phyloP scores from a whole-genome alignment of 1,140 invertebrate genomes.

The Hypsibius dujardini region DNA sequence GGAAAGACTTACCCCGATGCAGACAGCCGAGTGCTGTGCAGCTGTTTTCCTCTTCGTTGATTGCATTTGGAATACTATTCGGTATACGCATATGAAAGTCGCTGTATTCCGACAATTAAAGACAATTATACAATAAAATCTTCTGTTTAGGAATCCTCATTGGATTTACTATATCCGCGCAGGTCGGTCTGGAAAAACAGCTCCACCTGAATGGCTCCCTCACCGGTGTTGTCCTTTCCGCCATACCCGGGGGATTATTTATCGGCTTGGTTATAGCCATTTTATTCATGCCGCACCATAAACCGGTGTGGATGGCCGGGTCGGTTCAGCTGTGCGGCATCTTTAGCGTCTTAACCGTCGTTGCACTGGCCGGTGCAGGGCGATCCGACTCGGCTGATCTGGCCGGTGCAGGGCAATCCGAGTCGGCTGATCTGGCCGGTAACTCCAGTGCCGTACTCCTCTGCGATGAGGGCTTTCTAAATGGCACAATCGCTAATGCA shows the following conservation, averaged over 20 bases:
- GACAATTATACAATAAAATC: too few relatives aligned
- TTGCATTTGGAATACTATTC: too few relatives aligned
- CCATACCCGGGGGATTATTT: not conserved
- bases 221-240: not conserved
- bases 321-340: not conserved
- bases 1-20: too few relatives aligned
- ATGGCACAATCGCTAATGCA: not conserved
- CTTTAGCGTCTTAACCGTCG: not conserved
- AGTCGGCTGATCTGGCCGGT: not conserved
- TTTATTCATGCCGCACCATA: not conserved
- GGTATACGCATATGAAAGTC: too few relatives aligned
- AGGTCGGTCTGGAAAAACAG: not conserved
- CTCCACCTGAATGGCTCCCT: not conserved
- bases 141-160: not conserved
- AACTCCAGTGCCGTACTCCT: not conserved
- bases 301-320: not conserved
- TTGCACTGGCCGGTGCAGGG: not conserved
- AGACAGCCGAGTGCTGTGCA: too few relatives aligned
- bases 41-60: too few relatives aligned
- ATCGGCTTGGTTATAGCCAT: not conserved
- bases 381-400: not conserved
- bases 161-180: not conserved
- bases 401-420: not conserved
- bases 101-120: too few relatives aligned
- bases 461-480: constrained; percentile 4